These are phyloP conservation scores for Sclerodermus sp. DNA, from an alignment of 2,888 invertebrate species.

Conservation along the genomic window DNA sequence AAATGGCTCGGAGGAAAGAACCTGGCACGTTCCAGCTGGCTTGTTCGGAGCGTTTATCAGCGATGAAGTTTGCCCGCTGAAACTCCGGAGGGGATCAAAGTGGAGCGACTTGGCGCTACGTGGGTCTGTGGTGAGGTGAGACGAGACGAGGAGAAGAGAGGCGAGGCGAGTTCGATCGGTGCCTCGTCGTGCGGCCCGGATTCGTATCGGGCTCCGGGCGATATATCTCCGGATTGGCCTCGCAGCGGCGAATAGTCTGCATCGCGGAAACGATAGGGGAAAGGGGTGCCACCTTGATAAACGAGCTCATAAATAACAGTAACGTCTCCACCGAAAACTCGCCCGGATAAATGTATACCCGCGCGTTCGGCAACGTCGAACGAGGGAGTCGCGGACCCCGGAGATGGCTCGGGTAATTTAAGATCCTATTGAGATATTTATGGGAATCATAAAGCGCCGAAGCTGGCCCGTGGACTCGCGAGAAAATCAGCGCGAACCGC, in stretches of 20 bases:
- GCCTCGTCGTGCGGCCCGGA: slow-evolving; percentile 30
- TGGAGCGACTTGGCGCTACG: no score
- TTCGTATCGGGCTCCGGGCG: slow-evolving; percentile 53
- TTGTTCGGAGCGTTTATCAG: no score
- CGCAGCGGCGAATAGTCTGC: slow-evolving; percentile 50
- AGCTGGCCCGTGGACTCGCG: slow-evolving; percentile 25
- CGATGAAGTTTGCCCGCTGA: no score
- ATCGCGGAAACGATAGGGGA: slow-evolving; percentile 41
- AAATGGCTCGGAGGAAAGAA: no score
- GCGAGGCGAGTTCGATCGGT: no score
- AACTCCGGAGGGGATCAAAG: no score
- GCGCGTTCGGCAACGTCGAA: slow-evolving; percentile 16
- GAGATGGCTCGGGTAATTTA: slow-evolving; percentile 39
- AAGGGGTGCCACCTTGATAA: slow-evolving; percentile 55
- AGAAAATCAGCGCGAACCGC: background rate
- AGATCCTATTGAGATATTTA: slow-evolving; percentile 52
- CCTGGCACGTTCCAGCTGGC: no score
- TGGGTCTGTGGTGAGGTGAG: no score
- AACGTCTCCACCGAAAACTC: slow-evolving; percentile 57
- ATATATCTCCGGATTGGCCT: slow-evolving; percentile 65
- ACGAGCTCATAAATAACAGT: slow-evolving; percentile 56
- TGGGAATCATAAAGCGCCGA: slow-evolving; percentile 49
- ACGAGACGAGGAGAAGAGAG: no score
- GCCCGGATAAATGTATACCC: slow-evolving; percentile 43
- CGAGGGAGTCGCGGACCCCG: slow-evolving; percentile 28